Percentiles rank a stretch among this genome's conserved stretches.
Evolutionary conservation across 2,888 invertebrate species (phyloP).

Genomic region (Netelia melanura): DNA sequence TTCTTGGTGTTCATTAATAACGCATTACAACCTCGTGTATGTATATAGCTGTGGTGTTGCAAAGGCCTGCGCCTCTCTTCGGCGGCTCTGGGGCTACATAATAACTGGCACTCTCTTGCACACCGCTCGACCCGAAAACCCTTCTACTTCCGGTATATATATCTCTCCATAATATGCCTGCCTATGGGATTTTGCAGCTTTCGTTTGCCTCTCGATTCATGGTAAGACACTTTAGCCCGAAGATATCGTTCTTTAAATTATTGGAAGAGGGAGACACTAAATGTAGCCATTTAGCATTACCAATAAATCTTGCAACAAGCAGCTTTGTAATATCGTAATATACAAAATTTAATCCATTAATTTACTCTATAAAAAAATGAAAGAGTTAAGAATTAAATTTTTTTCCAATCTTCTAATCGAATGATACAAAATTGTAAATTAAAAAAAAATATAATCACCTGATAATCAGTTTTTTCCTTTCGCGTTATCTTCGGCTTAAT

Average conservation of each 20-base stretch:
- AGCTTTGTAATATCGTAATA: not conserved
- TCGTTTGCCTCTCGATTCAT: slow-evolving; percentile 19
- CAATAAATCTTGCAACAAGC: not conserved
- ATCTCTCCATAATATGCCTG: not conserved
- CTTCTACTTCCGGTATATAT: slow-evolving; percentile 32
- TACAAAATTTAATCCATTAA: not conserved
- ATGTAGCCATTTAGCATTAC: slow-evolving; percentile 15
- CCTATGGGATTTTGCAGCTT: slow-evolving; percentile 25
- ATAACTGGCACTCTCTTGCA: slow-evolving; percentile 59
- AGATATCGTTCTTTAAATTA: not conserved
- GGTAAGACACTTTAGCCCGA: slow-evolving; percentile 12
- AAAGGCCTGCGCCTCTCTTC: slow-evolving; percentile 46
- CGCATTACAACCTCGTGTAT: slow-evolving; percentile 86
- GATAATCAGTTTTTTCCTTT: too few species aligned
- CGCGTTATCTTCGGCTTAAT: not conserved
- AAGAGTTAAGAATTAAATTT: too few species aligned
- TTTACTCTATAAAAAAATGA: not conserved
- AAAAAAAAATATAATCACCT: too few species aligned
- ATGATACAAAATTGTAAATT: too few species aligned
- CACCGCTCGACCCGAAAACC: slow-evolving; percentile 52
- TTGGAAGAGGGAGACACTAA: not conserved
- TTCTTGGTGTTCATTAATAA: slow-evolving; percentile 90
- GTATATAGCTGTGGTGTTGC: slow-evolving; percentile 30
- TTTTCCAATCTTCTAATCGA: too few species aligned
- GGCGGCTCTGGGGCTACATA: slow-evolving; percentile 58